Percentiles rank a stretch among this genome's conserved stretches.
These are phyloP conservation scores for Harmothoe impar DNA, from an alignment of 2,888 invertebrate species.

Conservation along the genomic window DNA sequence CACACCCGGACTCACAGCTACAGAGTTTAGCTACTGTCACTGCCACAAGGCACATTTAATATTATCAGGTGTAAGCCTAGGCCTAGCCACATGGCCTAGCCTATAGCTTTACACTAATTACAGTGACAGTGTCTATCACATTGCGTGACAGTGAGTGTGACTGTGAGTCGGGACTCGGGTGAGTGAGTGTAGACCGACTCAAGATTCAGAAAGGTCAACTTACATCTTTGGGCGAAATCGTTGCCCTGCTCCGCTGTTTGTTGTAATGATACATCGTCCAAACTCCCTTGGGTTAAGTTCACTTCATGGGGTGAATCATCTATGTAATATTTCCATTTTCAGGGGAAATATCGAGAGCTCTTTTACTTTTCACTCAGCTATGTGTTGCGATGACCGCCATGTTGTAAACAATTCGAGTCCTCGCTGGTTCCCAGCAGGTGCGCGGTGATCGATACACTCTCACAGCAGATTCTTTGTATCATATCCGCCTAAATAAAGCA, in stretches of 20 bases:
- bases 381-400: constrained; percentile 47
- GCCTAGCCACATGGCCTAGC: too few species aligned
- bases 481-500: too few species aligned
- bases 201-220: neutral
- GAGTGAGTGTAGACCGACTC: too few species aligned
- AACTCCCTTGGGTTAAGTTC: neutral
- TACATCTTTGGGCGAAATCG: constrained; percentile 63
- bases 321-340: neutral
- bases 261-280: constrained; percentile 60
- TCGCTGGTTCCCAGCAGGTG: neutral
- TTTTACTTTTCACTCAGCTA: neutral
- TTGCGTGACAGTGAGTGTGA: neutral
- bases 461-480: too few species aligned
- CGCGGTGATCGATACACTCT: too few species aligned
- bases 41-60: too few species aligned
- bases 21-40: too few species aligned
- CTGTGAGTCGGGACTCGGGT: too few species aligned
- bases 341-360: neutral
- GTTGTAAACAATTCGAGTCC: constrained; percentile 44
- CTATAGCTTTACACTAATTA: too few species aligned
- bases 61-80: too few species aligned
- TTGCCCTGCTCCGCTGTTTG: constrained; percentile 62
- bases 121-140: too few species aligned
- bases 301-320: neutral
- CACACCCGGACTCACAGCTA: too few species aligned